Evolutionary conservation across 2,888 invertebrate species (phyloP), one percentile per base, ranked within the genome.

Genomic region (Cryptus armator): DNA sequence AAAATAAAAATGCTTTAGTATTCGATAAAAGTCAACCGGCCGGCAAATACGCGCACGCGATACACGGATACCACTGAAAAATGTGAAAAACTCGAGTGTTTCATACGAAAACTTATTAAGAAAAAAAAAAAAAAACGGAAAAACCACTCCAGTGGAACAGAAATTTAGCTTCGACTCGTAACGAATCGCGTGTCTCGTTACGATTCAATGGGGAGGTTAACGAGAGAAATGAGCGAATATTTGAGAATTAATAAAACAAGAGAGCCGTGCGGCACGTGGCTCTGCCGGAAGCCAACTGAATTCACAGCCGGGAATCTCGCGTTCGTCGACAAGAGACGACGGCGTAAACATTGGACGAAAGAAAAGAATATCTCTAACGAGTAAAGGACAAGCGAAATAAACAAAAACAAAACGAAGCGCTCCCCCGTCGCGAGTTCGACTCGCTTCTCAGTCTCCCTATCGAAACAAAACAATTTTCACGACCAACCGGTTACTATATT

Each of bases 221-320:
- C 10, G 16, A 43, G 59, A 10, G 6, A 44, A 44, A 67, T 68
- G 29, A 46, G 37, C 4, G n/a, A 66, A 56, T 44, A 53, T 51
- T 62, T 6, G 24, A 6, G 24, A 37, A n/a, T 56, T 66, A n/a
- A 51, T 75, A 80, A 84, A 84, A 76, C 24, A 66, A 43, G 32
- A 64, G 19, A 80, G 29, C 77, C 78, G 71, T 78, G 75, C 71
- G 70, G 51, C 84, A 48, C 74, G 77, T 71, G 78, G 43, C 67
- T 70, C 56, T 29, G 78, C 78, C 77, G 75, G 78, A 81, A 80
- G 51, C 64, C 74, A 75, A 84, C 85, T 85, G 76, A 77, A 51
- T 48, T 62, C 10, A 29, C 68, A 24, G 14, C 37, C 53, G 56
- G 51, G 71, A 53, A 66, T 46, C 32, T 64, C n/a, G 32, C 64